Base-by-base conservation (phyloP, 2,113 vertebrate species). In the Chlorodrepanis virens region DNA sequence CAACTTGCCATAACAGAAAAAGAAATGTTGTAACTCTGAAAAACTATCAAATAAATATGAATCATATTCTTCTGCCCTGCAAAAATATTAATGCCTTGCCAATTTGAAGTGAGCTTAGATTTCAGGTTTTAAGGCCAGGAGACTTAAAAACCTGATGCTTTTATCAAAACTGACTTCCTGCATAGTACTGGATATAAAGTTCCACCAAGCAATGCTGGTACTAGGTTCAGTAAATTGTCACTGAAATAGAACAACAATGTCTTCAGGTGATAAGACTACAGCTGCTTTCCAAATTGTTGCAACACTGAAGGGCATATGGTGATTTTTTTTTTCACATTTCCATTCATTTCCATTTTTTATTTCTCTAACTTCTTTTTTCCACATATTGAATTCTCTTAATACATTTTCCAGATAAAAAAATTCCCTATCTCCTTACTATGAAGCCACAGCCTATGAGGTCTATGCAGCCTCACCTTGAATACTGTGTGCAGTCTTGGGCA, bases 171-270 rank as follows among this genome's bases (percentile, higher is more conserved):
- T 56, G 15, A 56, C 27, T 65, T 70, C 10, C 12, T 67, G 12
- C 10, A 28, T 33, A 54, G 12, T 44, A 61, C 6, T 0, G 0
- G 40, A 39, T 39, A 71, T 5, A 56, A 61, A 33, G 9, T 60
- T 87, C 35, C 12, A 42, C 8, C 10, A 53, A 35, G 10, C 5
- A 70, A 24, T 10, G 11, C 10, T 33, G 15, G 9, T 27, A n/a
- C 9, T 6, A 42, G 35, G 18, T 84, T 82, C 33, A 44, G 7
- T 33, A 68, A 87, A 29, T n/a, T 49, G 12, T 33, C 28, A 12
- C 15, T 63, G 18, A 84, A 83, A 61, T 7, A 57, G 25, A 67
- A 52, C 24, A 61, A 59, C 24, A 47, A 45, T n/a, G 11, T 75
- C 35, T 45, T 9, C 25, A 50, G n/a, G 21, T 54, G 14, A 67